These are phyloP conservation scores for Diorhabda carinulata DNA, from an alignment of 1,140 invertebrate species.

Conservation along the genomic window DNA sequence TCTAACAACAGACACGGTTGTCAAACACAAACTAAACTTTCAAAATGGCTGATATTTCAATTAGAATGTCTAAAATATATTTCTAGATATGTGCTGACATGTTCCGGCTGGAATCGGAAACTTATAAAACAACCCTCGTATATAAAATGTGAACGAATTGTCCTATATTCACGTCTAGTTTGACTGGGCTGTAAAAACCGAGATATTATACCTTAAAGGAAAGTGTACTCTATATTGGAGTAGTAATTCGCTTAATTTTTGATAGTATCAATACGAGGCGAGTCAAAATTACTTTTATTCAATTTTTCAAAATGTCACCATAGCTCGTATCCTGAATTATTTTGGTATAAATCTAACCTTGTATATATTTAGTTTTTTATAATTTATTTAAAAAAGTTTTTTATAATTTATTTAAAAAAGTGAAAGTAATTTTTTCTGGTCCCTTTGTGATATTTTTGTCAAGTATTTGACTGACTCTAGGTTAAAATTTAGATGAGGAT, in stretches of 20 bases:
- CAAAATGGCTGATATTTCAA: no score
- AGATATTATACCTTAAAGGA: conserved; percentile 38
- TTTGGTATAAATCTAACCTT: no score
- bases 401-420: not conserved
- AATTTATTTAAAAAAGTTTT: not conserved
- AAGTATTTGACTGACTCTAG: conserved; percentile 44
- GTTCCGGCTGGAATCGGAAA: no score
- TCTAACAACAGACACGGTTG: no score
- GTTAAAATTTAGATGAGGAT: conserved; percentile 35
- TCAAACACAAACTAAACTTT: no score
- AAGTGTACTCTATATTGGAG: conserved; percentile 35
- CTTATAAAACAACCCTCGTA: no score
- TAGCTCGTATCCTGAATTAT: no score
- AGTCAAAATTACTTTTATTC: not conserved
- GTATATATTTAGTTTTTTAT: not conserved
- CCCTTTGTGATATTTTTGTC: conserved; percentile 45
- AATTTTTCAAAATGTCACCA: no score
- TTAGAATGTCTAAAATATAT: no score
- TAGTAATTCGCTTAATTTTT: conserved; percentile 25
- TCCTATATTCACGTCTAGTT: not conserved
- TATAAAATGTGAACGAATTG: no score
- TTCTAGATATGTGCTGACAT: no score
- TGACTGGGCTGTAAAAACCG: conserved; percentile 29
- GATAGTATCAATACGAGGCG: conserved; percentile 10
- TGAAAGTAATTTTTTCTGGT: conserved; percentile 26